Evolutionary conservation across 2,797 vertebrate genomes (phyloP).

Genomic region (Urophycis tenuis): DNA sequence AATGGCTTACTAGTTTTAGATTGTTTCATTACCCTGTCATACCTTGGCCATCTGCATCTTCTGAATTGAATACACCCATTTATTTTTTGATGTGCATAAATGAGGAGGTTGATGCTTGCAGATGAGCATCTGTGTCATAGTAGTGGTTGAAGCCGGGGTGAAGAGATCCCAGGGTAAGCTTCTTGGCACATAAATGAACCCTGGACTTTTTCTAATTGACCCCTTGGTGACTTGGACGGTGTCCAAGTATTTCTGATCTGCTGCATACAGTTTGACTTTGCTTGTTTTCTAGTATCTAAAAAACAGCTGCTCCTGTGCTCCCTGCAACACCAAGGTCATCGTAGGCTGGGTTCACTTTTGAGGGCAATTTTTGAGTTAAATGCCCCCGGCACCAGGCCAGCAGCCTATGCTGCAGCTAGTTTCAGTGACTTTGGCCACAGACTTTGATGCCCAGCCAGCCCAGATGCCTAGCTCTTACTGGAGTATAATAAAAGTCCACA

Average conservation of each 20-base stretch:
- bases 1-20: too few relatives aligned
- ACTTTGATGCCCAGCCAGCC: slow-evolving; percentile 11
- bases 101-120: neutral
- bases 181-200: neutral
- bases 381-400: slow-evolving; percentile 3
- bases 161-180: neutral
- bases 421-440: slow-evolving; percentile 20
- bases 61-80: too few relatives aligned
- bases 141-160: neutral
- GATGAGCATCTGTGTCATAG: neutral
- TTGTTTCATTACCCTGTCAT: neutral
- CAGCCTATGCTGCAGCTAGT: neutral
- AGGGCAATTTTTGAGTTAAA: neutral
- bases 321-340: slow-evolving; percentile 1
- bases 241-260: slow-evolving; percentile 17
- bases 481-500: slow-evolving; percentile 10
- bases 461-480: slow-evolving; percentile 13
- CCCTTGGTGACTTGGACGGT: slow-evolving; percentile 4
- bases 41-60: neutral
- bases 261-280: slow-evolving; percentile 14
- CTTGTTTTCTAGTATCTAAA: neutral
- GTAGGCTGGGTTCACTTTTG: slow-evolving; percentile 1
- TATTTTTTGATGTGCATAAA: neutral
- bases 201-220: neutral
- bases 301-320: neutral